phyloP scores from a whole-genome alignment of 1,140 invertebrate genomes.

The Philopotamus ludificatus region DNA sequence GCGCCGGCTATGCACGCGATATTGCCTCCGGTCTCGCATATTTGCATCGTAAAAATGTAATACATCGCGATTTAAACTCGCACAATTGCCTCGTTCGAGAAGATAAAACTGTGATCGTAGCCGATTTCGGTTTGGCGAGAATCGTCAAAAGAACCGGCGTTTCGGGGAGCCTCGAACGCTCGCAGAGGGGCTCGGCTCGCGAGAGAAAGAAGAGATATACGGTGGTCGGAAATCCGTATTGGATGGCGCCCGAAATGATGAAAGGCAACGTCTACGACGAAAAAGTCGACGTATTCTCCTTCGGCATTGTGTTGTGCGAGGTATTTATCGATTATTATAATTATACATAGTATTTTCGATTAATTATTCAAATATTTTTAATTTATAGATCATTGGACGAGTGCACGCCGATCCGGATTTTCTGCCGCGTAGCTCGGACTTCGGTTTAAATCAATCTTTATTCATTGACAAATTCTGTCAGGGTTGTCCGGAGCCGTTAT shows the following conservation, averaged over 20 bases:
- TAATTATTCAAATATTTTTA: constrained; percentile 10
- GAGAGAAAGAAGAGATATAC: constrained; percentile 58
- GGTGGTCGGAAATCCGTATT: constrained; percentile 93
- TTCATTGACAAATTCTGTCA: constrained; percentile 87
- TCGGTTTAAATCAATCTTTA: constrained; percentile 83
- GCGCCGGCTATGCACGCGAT: constrained; percentile 84
- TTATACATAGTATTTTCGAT: background rate
- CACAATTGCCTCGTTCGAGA: constrained; percentile 93
- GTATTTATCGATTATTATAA: constrained; percentile 57
- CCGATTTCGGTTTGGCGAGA: constrained; percentile 90
- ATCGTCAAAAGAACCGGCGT: constrained; percentile 66
- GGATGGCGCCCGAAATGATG: constrained; percentile 99
- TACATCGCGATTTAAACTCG: constrained; percentile 95
- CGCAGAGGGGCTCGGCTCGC: constrained; percentile 47
- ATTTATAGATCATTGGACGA: constrained; percentile 80
- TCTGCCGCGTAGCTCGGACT: constrained; percentile 84
- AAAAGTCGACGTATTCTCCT: constrained; percentile 96
- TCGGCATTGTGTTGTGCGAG: constrained; percentile 94
- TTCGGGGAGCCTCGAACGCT: constrained; percentile 49
- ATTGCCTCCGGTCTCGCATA: constrained; percentile 92
- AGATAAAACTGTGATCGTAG: constrained; percentile 88
- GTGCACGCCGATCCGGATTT: constrained; percentile 92
- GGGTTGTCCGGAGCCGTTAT: constrained; percentile 85
- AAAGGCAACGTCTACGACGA: constrained; percentile 94
- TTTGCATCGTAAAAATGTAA: constrained; percentile 90